Percentiles rank a stretch among this genome's conserved stretches.
Conservation (phyloP, 2,888 invertebrate genomes). For the Drosophila lutescens region DNA sequence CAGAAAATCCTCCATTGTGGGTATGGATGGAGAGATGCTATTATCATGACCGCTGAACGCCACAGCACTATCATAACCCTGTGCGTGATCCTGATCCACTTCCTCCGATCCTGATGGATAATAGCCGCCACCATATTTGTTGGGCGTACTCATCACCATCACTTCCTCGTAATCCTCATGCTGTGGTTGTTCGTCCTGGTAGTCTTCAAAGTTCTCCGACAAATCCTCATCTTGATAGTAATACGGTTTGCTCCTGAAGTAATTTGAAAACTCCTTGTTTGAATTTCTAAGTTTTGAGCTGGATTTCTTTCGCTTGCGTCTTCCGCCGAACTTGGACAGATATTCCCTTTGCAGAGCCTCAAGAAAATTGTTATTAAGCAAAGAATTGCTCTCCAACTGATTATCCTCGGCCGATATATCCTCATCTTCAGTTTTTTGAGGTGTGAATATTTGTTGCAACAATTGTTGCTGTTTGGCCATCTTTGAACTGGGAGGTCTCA, state of each 20-base stretch:
- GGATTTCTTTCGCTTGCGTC: conserved; percentile 61
- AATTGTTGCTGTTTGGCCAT: conserved; percentile 52
- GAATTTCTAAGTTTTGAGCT: conserved; percentile 7
- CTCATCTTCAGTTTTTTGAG: conserved; percentile 27
- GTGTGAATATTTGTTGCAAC: conserved; percentile 70
- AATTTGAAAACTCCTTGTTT: conserved; percentile 4
- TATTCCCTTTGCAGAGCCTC: conserved; percentile 77
- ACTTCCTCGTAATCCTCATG: conserved; percentile 34
- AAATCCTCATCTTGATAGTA: conserved; percentile 50
- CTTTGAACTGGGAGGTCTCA: conserved; percentile 22
- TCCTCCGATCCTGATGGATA: conserved; percentile 29
- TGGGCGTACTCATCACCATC: conserved; percentile 24
- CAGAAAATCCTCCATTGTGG: conserved; percentile 60
- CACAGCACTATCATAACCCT: conserved; percentile 57
- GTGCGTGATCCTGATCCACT: conserved; percentile 30
- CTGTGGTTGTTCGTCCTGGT: conserved; percentile 32
- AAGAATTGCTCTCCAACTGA: conserved; percentile 62
- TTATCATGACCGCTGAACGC: conserved; percentile 62
- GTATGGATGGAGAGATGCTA: conserved; percentile 50
- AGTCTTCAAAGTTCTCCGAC: conserved; percentile 50
- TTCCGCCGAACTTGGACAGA: conserved; percentile 55
- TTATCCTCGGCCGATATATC: conserved; percentile 33
- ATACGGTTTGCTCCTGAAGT: conserved; percentile 1
- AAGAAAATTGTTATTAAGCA: conserved; percentile 73
- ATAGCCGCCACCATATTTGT: conserved; percentile 19